Evolutionary conservation across 1,140 invertebrate genomes (phyloP), one percentile per base, ranked within the genome.

Genomic region (Caenorhabditis elegans): DNA sequence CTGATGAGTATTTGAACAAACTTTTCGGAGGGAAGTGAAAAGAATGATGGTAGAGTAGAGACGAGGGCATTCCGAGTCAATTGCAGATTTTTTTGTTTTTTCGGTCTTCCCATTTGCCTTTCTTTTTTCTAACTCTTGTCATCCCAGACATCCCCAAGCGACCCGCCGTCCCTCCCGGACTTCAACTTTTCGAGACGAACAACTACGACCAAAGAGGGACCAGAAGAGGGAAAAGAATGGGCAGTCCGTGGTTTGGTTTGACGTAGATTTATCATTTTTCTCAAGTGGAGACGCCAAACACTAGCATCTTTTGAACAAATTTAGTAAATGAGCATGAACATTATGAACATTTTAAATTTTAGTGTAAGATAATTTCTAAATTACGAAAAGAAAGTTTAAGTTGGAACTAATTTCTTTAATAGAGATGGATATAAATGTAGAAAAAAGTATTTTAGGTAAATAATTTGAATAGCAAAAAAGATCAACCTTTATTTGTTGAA

Each of bases 251-350:
- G 60, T 70, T 70, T n/a, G 60, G 3, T 43, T 70, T 39, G 60
- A 70, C 60, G 34, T 70, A 70, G 60, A 70, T 70, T 70, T 70
- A 70, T 70, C 60, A 70, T 70, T 70, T 70, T 39, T 70, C n/a
- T 34, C 17, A 60, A 60, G 19, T 43, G n/a, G n/a, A 31, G 60
- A 31, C 11, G 26, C n/a, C 31, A 43, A 11, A 77, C 17, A 55
- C 22, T 11, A 5, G 51, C 22, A 55, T 55, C 17, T 55, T 55
- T 55, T 5, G 5, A 8, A 5, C 5, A 28, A 24, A 17, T 55
- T 28, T 55, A 8, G 51, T 5, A 28, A 55, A 55, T 17, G 51
- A 24, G n/a, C n/a, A n/a, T n/a, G n/a, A n/a, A n/a, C n/a, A n/a
- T n/a, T n/a, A n/a, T n/a, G n/a, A 5, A 24, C 28, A 22, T 28